Base-by-base conservation (phyloP, 2,113 vertebrate genomes). In the Sisor rabdophorus region DNA sequence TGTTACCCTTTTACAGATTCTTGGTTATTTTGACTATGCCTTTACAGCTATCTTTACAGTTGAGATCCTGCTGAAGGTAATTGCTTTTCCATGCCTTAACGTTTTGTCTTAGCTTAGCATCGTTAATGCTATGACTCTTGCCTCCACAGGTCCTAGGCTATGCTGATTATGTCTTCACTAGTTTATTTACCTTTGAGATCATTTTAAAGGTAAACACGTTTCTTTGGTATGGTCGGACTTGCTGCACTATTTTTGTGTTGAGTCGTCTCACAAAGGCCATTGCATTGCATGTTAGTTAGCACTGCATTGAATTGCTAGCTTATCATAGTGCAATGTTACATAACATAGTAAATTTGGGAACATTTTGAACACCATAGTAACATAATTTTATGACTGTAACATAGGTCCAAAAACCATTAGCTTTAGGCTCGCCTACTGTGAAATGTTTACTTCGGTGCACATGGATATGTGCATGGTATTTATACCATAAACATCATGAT, bases 1-100 rank as follows among this genome's bases (percentile, higher is more conserved):
- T 69, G 48, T 80, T 56, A 11, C 74, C 95, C 91, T 89, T 93
- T 91, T 98, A 87, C 96, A 99, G 97, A 95, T 99, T 92, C 97
- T 99, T 93, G 97, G 96, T 95, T 99, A 99, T 95, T 97, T 98
- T 96, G 97, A 99, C 94, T 99, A 98, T 95, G 97, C 95, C 91
- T 99, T 99, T 93, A 99, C 97, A 89, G 94, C 96, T 92, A 99
- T 99, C 95, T 99, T 99, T 95, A 98, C 97, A 90, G 95, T 99
- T 93, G 97, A 99, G 95, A 99, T 99, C 95, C 93, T 98, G 88
- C 90, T 99, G 87, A 99, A 99, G 97, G 97, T 99, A 98, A 93
- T 94, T 88, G 85, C 81, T 87, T 70, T 89, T 87, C 84, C 65
- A n/a, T 82, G 61, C 79, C 81, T 81, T 72, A 59, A 87, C 48